Percentiles rank a stretch among this genome's conserved stretches.
Conservation (phyloP, 2,113 vertebrate species). For the Phyllopteryx taeniolatus region DNA sequence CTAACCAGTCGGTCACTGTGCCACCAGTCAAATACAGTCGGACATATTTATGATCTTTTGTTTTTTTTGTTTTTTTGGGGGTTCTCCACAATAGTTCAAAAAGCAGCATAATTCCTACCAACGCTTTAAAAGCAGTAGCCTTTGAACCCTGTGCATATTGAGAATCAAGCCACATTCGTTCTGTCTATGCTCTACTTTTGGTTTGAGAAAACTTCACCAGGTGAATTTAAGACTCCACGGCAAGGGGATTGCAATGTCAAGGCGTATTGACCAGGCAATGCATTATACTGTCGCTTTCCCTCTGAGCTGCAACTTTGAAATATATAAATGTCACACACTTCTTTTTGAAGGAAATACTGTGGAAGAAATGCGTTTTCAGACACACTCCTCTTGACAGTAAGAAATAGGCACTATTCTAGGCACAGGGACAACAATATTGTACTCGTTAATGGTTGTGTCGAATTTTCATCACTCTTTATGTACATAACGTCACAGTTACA, state of each 20-base stretch:
- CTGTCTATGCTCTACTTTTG: slow-evolving; percentile 20
- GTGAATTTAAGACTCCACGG: slow-evolving; percentile 45
- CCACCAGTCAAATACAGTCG: too few relatives aligned
- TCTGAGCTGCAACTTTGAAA: slow-evolving; percentile 55
- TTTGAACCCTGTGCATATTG: slow-evolving; percentile 36
- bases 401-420: slow-evolving; percentile 33
- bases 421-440: slow-evolving; percentile 4
- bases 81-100: too few relatives aligned
- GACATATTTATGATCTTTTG: too few relatives aligned
- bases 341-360: slow-evolving; percentile 57
- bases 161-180: slow-evolving; percentile 47
- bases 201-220: slow-evolving; percentile 41
- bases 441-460: slow-evolving; percentile 12
- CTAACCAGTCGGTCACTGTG: too few relatives aligned
- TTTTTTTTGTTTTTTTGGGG: too few relatives aligned
- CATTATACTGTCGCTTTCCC: slow-evolving; percentile 49
- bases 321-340: slow-evolving; percentile 58
- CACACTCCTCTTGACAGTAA: slow-evolving; percentile 26
- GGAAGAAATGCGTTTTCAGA: slow-evolving; percentile 52
- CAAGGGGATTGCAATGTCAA: slow-evolving; percentile 62
- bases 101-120: neutral
- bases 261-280: slow-evolving; percentile 49
- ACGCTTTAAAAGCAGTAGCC: slow-evolving; percentile 23
- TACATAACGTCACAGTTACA: slow-evolving; percentile 2
- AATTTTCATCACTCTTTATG: slow-evolving; percentile 14